Evolutionary conservation across 2,888 invertebrate genomes (phyloP).

Genomic region (Scaptomyza tumidula): DNA sequence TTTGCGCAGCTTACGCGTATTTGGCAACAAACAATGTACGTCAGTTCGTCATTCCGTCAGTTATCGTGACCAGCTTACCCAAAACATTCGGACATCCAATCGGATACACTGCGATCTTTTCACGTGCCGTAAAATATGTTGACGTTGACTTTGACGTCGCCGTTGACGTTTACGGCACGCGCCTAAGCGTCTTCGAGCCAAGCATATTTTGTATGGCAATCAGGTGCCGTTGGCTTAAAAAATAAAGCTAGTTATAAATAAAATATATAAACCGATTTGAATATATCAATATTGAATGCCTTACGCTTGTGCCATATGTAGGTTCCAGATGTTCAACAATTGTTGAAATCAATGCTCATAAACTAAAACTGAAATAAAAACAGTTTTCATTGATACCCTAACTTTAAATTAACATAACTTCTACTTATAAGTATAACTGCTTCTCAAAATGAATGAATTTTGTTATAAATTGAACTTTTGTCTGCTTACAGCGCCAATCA

Average conservation of each 20-base stretch:
- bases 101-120: conserved; percentile 29
- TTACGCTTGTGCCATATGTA: too few relatives aligned
- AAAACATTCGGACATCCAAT: conserved; percentile 30
- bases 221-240: conserved; percentile 36
- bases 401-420: too few relatives aligned
- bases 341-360: too few relatives aligned
- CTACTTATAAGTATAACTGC: too few relatives aligned
- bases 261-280: background rate
- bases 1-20: conserved; percentile 52
- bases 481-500: conserved; percentile 78
- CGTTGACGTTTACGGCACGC: conserved; percentile 42
- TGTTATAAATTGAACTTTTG: too few relatives aligned
- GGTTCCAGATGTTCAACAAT: too few relatives aligned
- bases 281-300: too few relatives aligned
- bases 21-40: conserved; percentile 42
- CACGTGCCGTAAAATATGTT: conserved; percentile 1
- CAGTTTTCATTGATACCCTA: too few relatives aligned
- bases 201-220: conserved; percentile 40
- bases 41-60: conserved; percentile 1
- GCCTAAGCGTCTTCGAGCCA: conserved; percentile 30
- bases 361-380: background rate
- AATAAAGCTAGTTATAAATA: background rate
- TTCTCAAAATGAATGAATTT: too few relatives aligned
- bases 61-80: conserved; percentile 48
- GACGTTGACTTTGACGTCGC: background rate